Evolutionary conservation across 2,888 invertebrate genomes (phyloP).

Genomic region (Trachelus tabidus): DNA sequence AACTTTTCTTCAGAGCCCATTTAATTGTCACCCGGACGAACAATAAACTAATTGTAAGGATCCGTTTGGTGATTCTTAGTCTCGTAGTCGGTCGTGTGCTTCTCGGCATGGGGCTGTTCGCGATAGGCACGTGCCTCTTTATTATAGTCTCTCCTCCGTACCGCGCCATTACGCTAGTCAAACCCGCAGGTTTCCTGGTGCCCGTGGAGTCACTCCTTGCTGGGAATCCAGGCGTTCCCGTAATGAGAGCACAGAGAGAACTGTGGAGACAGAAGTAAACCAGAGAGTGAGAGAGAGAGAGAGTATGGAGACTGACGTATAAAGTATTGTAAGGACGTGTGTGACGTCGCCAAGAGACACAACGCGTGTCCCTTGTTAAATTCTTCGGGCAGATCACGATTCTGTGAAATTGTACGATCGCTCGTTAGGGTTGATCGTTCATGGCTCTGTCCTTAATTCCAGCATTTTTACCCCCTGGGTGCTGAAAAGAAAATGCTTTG

Average conservation of each 20-base stretch:
- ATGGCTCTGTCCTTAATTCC: not conserved
- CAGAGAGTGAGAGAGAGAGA: too few species aligned
- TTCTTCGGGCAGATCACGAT: slow-evolving; percentile 54
- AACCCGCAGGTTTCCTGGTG: slow-evolving; percentile 7
- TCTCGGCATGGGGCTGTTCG: slow-evolving; percentile 51
- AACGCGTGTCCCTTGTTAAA: slow-evolving; percentile 63
- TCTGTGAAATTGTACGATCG: slow-evolving; percentile 60
- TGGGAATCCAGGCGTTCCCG: not conserved
- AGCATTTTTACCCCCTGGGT: not conserved
- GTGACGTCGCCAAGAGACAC: slow-evolving; percentile 20
- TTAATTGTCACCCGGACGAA: slow-evolving; percentile 41
- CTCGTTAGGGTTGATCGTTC: slow-evolving; percentile 38
- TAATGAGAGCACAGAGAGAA: not conserved
- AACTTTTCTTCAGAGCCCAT: not conserved
- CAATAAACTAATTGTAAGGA: slow-evolving; percentile 53
- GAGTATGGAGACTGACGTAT: not conserved
- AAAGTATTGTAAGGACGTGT: slow-evolving; percentile 22
- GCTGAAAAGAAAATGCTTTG: not conserved
- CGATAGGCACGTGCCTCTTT: slow-evolving; percentile 56
- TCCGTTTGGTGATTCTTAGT: slow-evolving; percentile 2
- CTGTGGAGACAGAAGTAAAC: too few species aligned
- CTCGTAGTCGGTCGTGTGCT: slow-evolving; percentile 47
- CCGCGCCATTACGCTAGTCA: not conserved
- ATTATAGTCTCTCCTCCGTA: slow-evolving; percentile 36
- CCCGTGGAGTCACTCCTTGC: not conserved